These are phyloP conservation scores for Watsonalla binaria DNA, from an alignment of 2,888 invertebrate species.

Conservation along the genomic window DNA sequence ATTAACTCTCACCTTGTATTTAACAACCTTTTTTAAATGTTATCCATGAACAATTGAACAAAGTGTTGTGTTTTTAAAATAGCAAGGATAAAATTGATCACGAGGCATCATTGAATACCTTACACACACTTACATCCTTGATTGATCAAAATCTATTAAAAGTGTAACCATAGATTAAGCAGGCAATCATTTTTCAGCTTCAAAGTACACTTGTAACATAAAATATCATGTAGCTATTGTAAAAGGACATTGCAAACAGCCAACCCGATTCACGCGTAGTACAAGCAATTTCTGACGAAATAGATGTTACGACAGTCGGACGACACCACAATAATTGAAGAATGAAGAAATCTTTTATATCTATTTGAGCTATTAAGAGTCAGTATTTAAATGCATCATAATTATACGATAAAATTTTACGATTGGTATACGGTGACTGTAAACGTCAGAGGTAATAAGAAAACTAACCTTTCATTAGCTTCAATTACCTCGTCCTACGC, in stretches of 20 bases:
- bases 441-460: constrained; percentile 26
- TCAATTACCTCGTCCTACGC: constrained; percentile 24
- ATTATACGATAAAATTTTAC: constrained; percentile 18
- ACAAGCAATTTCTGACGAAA: constrained; percentile 70
- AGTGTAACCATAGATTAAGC: not conserved
- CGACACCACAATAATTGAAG: constrained; percentile 4
- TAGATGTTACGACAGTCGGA: constrained; percentile 62
- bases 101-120: too few relatives aligned
- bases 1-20: too few relatives aligned
- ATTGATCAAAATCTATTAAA: too few relatives aligned
- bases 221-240: not conserved
- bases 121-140: too few relatives aligned
- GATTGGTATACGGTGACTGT: constrained; percentile 13
- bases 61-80: too few relatives aligned
- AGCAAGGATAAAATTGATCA: too few relatives aligned
- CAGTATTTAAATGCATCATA: constrained; percentile 28
- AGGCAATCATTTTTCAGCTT: not conserved
- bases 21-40: too few relatives aligned
- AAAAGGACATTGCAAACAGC: constrained; percentile 12
- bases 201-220: not conserved
- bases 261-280: constrained; percentile 49
- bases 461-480: constrained; percentile 41
- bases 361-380: constrained; percentile 34
- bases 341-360: constrained; percentile 15
- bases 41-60: too few relatives aligned